phyloP scores from a whole-genome alignment of 1,140 invertebrate genomes.

The Drosophila kikkawai region DNA sequence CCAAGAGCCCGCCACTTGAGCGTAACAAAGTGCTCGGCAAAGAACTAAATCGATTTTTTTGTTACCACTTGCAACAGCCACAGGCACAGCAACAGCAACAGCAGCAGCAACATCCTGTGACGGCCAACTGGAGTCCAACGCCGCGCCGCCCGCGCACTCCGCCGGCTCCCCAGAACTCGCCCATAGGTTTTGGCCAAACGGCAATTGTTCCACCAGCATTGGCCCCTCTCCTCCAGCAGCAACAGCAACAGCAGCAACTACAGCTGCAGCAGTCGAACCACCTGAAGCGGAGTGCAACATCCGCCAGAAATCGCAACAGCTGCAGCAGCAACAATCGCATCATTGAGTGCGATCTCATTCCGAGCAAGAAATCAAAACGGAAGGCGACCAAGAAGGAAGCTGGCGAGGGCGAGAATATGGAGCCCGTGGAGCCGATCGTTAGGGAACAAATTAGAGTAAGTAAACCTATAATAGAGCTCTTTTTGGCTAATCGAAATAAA shows the following conservation, averaged over 20 bases:
- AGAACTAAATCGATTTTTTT: slow-evolving; percentile 80
- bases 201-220: slow-evolving; percentile 54
- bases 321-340: slow-evolving; percentile 64
- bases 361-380: slow-evolving; percentile 80
- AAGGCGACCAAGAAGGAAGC: slow-evolving; percentile 56
- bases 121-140: slow-evolving; percentile 64
- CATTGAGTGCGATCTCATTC: slow-evolving; percentile 80
- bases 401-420: slow-evolving; percentile 35
- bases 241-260: slow-evolving; percentile 37
- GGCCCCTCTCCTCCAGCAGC: slow-evolving; percentile 62
- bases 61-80: slow-evolving; percentile 48
- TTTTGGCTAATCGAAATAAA: neutral
- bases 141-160: slow-evolving; percentile 67
- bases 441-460: slow-evolving; percentile 74
- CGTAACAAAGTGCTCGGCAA: slow-evolving; percentile 57
- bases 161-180: slow-evolving; percentile 77
- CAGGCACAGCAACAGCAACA: slow-evolving; percentile 10
- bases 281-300: slow-evolving; percentile 33
- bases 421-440: slow-evolving; percentile 54
- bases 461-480: no score
- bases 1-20: slow-evolving; percentile 73
- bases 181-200: slow-evolving; percentile 64
- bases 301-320: slow-evolving; percentile 42
- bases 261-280: slow-evolving; percentile 21
- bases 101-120: slow-evolving; percentile 36